Percentiles rank a stretch among this genome's conserved stretches.
These are phyloP conservation scores for Rhagoletis zephyria DNA, from an alignment of 1,140 invertebrate genomes.

Conservation along the genomic window DNA sequence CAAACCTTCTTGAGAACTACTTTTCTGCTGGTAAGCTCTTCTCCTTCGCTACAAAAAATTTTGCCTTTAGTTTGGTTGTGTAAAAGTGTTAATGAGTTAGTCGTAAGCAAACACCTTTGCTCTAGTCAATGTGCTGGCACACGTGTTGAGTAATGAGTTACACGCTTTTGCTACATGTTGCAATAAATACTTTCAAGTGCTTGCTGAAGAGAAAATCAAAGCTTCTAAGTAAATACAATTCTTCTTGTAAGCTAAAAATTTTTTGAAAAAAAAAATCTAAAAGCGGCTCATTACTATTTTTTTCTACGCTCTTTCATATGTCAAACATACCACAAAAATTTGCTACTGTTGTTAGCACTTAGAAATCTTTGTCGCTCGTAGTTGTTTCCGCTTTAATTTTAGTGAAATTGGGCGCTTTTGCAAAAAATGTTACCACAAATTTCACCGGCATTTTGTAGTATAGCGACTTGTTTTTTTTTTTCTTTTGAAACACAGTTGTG, in stretches of 20 bases:
- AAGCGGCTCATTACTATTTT: background rate
- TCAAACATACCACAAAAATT: slow-evolving; percentile 31
- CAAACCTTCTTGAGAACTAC: background rate
- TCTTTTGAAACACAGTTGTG: background rate
- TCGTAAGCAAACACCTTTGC: background rate
- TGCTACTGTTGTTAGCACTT: background rate
- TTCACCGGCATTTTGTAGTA: background rate
- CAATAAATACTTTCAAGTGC: slow-evolving; percentile 26
- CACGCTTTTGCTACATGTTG: slow-evolving; percentile 28
- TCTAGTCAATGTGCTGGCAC: background rate
- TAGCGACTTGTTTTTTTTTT: background rate
- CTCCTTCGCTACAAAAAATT: background rate
- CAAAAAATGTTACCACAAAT: background rate
- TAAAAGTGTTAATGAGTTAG: slow-evolving; percentile 3
- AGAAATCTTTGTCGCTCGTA: slow-evolving; percentile 12
- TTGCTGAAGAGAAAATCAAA: background rate
- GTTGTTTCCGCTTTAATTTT: slow-evolving; percentile 33
- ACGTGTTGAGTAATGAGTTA: slow-evolving; percentile 15
- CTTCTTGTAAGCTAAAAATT: no score
- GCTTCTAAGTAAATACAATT: background rate
- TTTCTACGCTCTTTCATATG: background rate
- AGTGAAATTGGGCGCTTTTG: slow-evolving; percentile 35
- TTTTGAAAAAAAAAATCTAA: background rate
- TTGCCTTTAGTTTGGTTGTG: background rate
- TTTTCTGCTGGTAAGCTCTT: background rate